phyloP scores from a whole-genome alignment of 1,140 invertebrate genomes.

The Ceratosolen solmsi region DNA sequence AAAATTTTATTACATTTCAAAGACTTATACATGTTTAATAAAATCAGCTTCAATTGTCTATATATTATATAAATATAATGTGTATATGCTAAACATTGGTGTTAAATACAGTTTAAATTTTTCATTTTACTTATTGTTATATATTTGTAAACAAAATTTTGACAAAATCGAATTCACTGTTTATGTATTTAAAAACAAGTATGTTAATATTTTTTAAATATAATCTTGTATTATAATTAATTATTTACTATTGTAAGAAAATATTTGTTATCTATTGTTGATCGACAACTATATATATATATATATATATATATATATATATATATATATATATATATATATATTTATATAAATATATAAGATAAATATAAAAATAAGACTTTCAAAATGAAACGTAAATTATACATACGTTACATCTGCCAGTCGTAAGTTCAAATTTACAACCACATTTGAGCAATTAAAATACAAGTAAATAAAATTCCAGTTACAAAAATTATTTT shows the following conservation, averaged over 20 bases:
- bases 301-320: too few species aligned
- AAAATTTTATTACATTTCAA: too few species aligned
- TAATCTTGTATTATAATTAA: slow-evolving; percentile 11
- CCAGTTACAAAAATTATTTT: background rate
- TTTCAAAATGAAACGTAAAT: slow-evolving; percentile 25
- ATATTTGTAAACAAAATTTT: background rate
- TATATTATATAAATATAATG: slow-evolving; percentile 39
- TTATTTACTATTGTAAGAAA: slow-evolving; percentile 25
- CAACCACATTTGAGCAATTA: slow-evolving; percentile 33
- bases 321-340: too few species aligned
- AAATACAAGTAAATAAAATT: slow-evolving; percentile 9
- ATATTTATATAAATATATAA: too few species aligned
- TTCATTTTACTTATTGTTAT: slow-evolving; percentile 20
- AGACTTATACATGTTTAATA: background rate
- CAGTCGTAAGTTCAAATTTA: slow-evolving; percentile 36
- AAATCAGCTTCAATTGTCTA: slow-evolving; percentile 7
- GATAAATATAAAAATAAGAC: slow-evolving; percentile 33
- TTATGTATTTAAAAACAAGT: slow-evolving; percentile 14
- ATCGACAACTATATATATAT: slow-evolving; percentile 10
- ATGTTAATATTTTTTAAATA: slow-evolving; percentile 24
- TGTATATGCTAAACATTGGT: slow-evolving; percentile 13
- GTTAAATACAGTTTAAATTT: slow-evolving; percentile 17
- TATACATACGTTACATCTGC: slow-evolving; percentile 25
- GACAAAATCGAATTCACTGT: background rate
- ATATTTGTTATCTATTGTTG: slow-evolving; percentile 32